Conservation (phyloP, 53 echinoderm and acorn worm genomes). For the Arbacia lixula region DNA sequence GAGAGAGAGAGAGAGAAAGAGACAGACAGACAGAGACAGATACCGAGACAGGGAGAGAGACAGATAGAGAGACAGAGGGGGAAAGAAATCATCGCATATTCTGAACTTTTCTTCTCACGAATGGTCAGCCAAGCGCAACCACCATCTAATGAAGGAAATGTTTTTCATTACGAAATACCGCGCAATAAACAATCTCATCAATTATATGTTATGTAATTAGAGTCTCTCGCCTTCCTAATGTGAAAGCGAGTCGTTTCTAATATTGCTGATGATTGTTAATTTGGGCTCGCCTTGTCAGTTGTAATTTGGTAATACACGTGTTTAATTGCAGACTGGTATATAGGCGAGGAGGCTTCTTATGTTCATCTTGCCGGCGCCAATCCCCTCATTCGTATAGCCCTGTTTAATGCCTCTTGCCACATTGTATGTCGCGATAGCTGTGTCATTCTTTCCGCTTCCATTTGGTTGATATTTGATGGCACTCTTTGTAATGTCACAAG, state of each 20-base stretch:
- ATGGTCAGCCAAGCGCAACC: conserved; percentile 14
- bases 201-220: conserved; percentile 52
- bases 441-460: too few species aligned
- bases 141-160: conserved; percentile 31
- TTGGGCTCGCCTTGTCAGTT: conserved; percentile 18
- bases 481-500: too few species aligned
- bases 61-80: not conserved
- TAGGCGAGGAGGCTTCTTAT: conserved; percentile 4
- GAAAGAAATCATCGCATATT: not conserved
- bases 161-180: not conserved
- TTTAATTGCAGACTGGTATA: conserved; percentile 28
- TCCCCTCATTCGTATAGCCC: not conserved
- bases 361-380: conserved; percentile 10
- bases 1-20: too few species aligned
- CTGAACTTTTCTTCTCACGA: not conserved
- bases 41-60: not conserved
- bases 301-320: conserved; percentile 37
- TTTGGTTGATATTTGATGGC: too few species aligned
- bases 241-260: conserved; percentile 35
- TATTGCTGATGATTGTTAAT: conserved; percentile 41
- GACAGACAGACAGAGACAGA: not conserved
- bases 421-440: not conserved
- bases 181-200: conserved; percentile 36
- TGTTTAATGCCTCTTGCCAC: too few species aligned
- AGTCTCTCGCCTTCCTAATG: not conserved